Conservation (phyloP, 2,797 vertebrate species). For the Urocyon cinereoargenteus region DNA sequence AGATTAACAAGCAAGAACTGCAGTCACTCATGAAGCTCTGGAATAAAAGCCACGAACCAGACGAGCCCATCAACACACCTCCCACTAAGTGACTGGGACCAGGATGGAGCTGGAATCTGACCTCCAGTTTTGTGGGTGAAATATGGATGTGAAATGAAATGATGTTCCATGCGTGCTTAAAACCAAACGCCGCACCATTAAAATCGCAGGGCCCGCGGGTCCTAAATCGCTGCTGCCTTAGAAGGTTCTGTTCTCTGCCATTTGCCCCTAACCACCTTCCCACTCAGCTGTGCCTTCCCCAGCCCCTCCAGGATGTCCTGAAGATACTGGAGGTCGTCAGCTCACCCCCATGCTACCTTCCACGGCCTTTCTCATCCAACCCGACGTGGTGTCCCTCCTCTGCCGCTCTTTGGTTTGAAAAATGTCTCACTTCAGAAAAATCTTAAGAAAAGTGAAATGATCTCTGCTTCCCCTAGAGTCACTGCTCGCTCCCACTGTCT, state of each 20-base stretch:
- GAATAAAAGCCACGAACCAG: slow-evolving; percentile 74
- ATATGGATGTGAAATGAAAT: slow-evolving; percentile 64
- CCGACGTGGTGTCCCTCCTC: neutral
- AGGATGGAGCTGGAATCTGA: slow-evolving; percentile 69
- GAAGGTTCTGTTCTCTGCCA: neutral
- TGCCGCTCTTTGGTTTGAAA: neutral
- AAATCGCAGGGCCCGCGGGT: neutral
- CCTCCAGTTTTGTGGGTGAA: slow-evolving; percentile 40
- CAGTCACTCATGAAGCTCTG: slow-evolving; percentile 77
- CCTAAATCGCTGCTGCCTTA: neutral
- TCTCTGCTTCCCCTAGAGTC: neutral
- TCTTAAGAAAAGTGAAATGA: neutral
- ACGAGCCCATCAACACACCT: slow-evolving; percentile 65
- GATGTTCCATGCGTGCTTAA: neutral
- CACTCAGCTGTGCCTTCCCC: neutral
- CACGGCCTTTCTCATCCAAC: neutral
- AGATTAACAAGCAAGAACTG: slow-evolving; percentile 82
- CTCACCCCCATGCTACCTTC: neutral
- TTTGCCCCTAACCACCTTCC: neutral
- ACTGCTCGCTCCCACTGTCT: neutral
- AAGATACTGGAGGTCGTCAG: neutral
- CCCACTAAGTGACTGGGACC: slow-evolving; percentile 71
- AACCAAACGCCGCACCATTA: neutral
- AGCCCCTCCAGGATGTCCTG: neutral
- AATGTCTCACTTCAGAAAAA: slow-evolving; percentile 33